Conservation (phyloP, 2,888 invertebrate genomes). For the Hybos culiciformis region DNA sequence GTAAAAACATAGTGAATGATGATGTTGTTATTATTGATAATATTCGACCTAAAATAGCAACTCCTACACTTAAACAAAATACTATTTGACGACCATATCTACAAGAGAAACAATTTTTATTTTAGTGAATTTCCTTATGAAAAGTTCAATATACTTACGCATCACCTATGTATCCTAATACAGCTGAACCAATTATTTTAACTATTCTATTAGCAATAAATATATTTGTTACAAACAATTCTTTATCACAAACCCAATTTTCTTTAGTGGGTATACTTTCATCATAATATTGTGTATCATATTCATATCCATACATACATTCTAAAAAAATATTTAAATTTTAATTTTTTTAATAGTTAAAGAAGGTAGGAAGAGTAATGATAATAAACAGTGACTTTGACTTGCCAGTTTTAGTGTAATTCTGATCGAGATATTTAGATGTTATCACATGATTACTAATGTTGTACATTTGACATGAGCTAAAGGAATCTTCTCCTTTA, state of each 20-base stretch:
- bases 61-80: conserved; percentile 37
- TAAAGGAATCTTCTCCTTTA: conserved; percentile 29
- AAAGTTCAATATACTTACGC: conserved; percentile 35
- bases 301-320: conserved; percentile 42
- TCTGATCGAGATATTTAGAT: too few species aligned
- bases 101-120: conserved; percentile 14
- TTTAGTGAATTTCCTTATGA: too few species aligned
- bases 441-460: conserved; percentile 27
- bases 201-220: conserved; percentile 40
- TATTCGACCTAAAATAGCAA: conserved; percentile 35
- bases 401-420: too few species aligned
- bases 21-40: conserved; percentile 31
- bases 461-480: conserved; percentile 38
- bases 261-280: conserved; percentile 39
- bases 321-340: conserved; percentile 29
- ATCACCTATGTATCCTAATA: conserved; percentile 44
- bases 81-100: conserved; percentile 40
- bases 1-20: conserved; percentile 34
- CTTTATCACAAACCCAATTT: conserved; percentile 44
- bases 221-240: conserved; percentile 40
- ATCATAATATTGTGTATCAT: conserved; percentile 40
- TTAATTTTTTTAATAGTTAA: too few species aligned
- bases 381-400: too few species aligned
- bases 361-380: too few species aligned
- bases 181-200: conserved; percentile 41